Evolutionary conservation across 2,888 invertebrate genomes (phyloP).

Genomic region (Phasia obesa): DNA sequence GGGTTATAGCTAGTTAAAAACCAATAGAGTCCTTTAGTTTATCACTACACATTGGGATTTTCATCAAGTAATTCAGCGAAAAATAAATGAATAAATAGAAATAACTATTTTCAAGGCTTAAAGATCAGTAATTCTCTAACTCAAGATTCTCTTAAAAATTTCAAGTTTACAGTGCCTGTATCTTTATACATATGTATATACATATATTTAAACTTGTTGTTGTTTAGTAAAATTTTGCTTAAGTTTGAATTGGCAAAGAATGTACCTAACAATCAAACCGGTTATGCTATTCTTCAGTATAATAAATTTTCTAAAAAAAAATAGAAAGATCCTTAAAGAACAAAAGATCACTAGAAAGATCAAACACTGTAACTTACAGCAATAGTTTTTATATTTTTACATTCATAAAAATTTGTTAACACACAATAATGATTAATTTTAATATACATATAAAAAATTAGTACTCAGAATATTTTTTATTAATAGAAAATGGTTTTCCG

Average conservation of each 20-base stretch:
- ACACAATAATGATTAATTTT: too few relatives aligned
- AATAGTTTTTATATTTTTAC: too few relatives aligned
- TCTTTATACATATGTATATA: too few relatives aligned
- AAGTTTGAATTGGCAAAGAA: too few relatives aligned
- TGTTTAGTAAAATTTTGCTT: not conserved
- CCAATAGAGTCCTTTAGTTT: not conserved
- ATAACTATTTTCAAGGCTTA: not conserved
- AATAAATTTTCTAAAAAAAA: not conserved
- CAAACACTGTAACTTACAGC: too few relatives aligned
- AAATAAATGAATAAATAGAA: not conserved
- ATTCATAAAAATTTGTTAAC: too few relatives aligned
- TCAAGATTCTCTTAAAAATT: not conserved
- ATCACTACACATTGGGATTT: conserved; percentile 20
- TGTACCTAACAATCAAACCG: not conserved
- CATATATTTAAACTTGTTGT: not conserved
- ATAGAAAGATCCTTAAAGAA: not conserved
- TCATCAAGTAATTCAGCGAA: not conserved
- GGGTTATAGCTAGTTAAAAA: too few relatives aligned
- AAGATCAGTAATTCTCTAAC: not conserved
- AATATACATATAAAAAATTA: too few relatives aligned
- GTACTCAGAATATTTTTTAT: too few relatives aligned
- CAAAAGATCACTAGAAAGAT: not conserved
- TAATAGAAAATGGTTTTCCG: not conserved
- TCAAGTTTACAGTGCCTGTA: not conserved
- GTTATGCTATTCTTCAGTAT: not conserved